Evolutionary conservation across 2,113 vertebrate species (phyloP).

Genomic region (Ameiurus melas): DNA sequence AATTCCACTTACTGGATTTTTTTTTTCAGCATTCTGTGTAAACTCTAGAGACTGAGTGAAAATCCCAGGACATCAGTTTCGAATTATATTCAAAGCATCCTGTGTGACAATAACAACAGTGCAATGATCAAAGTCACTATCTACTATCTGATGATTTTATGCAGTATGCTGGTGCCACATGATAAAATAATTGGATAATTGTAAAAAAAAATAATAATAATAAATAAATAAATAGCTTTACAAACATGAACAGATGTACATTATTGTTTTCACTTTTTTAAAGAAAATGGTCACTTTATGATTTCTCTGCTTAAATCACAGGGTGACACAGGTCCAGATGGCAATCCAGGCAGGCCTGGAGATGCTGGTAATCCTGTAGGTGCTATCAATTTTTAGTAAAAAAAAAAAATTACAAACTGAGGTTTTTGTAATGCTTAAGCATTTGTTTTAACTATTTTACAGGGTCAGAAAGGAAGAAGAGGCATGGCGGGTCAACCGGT

Average conservation of each 20-base stretch:
- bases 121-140: too few species aligned
- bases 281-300: too few species aligned
- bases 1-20: not conserved
- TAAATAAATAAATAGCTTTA: too few species aligned
- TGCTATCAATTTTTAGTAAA: not conserved
- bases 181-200: too few species aligned
- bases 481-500: conserved; percentile 61
- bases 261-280: too few species aligned
- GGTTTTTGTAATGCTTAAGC: not conserved
- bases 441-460: conserved; percentile 1
- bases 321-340: conserved; percentile 65
- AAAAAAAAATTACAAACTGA: not conserved
- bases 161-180: not conserved
- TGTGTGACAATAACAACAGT: not conserved
- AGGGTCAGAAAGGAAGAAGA: conserved; percentile 66
- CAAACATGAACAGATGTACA: too few species aligned
- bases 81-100: not conserved
- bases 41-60: not conserved
- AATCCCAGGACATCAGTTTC: not conserved
- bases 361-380: conserved; percentile 63
- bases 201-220: too few species aligned
- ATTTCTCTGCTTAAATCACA: conserved; percentile 37
- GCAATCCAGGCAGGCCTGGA: conserved; percentile 52
- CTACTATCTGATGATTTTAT: not conserved
- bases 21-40: not conserved